Base-by-base conservation (phyloP, 2,888 invertebrate species). In the Andrena bucephala region DNA sequence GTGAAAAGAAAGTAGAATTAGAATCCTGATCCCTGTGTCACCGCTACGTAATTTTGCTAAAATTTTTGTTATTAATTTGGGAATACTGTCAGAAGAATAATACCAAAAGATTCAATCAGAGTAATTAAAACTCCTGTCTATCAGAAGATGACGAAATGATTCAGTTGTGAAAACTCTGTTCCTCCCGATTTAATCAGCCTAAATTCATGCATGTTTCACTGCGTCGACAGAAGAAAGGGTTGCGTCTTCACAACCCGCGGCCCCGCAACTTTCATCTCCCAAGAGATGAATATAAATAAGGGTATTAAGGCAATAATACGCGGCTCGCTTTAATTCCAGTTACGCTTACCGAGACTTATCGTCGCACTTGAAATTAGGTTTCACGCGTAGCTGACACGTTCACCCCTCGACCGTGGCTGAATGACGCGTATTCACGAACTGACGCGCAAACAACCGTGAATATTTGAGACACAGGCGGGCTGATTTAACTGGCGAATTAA, bases 281-380 rank as follows among this genome's bases (percentile, higher is more conserved):
- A 57, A 50, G 88, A 76, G 85, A 85, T 85, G 88, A 87, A 88
- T 88, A 87, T 83, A 88, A 88, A 88, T 85, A 88, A 84, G 83
- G 77, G 68, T 80, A 81, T 88, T 85, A 88, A 88, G 77, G 76
- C 79, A 83, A 84, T 73, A 77, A 86, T 79, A 83, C 70, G 42
- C 60, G 20, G 67, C 36, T 68, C 29, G 73, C 59, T 48, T 84
- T 75, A 69, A 77, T 73, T 68, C 59, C 60, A 57, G 65, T 83
- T 83, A 79, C 60, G 54, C 24, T 69, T 66, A 50, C 60, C 42
- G 67, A 68, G 77, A 71, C 73, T 81, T 80, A 67, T 27, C 36
- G 42, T 29, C 59, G 59, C 60, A n/a, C 73, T 33, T 27, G 69
- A 83, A 81, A 85, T 84, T 83, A 79, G 70, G 67, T 67, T 62